Evolutionary conservation across 2,797 vertebrate genomes (phyloP), one percentile per base, ranked within the genome.

Genomic region (Characodon lateralis): DNA sequence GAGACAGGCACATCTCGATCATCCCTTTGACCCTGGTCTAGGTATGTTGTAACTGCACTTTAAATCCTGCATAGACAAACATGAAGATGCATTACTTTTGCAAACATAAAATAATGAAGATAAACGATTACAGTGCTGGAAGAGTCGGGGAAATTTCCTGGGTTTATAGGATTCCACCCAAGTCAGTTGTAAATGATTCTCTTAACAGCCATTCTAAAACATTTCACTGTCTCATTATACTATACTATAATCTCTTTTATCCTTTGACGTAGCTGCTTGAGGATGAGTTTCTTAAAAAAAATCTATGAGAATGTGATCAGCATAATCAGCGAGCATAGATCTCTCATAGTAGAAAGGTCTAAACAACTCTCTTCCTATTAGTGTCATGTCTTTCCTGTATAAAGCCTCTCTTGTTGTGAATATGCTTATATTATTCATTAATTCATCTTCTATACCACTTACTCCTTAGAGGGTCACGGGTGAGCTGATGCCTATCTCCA

Each of bases 31-130:
- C 31, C 31, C 31, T 35, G 2, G 31, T 35, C 31, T 35, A 35
- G 31, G 31, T 35, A 35, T 35, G 56, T 58, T 75, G 26, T 39
- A 9, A 75, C 78, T 41, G 58, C 55, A 51, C 46, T 53, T 71
- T 76, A 65, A 55, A 59, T 5, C 5, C 66, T 65, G 50, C 2
- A 8, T 50, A 72, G 79, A 69, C 71, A 82, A 39, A 78, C 78
- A 77, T 81, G 76, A 83, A 73, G 79, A 80, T 71, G 80, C 80
- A 83, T 80, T 51, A 74, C 68, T 79, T 75, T 73, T 72, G 71
- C 78, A 39, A n/a, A 65, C 18, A 20, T 66, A 58, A 80, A 65
- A 73, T 89, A 86, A 89, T 90, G 78, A 88, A 87, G 88, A 90
- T 79, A 81, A 85, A 92, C 70, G 80, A 73, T 35, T 0, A 80